Conservation (phyloP, 2,888 invertebrate species). For the Orthosia gracilis region DNA sequence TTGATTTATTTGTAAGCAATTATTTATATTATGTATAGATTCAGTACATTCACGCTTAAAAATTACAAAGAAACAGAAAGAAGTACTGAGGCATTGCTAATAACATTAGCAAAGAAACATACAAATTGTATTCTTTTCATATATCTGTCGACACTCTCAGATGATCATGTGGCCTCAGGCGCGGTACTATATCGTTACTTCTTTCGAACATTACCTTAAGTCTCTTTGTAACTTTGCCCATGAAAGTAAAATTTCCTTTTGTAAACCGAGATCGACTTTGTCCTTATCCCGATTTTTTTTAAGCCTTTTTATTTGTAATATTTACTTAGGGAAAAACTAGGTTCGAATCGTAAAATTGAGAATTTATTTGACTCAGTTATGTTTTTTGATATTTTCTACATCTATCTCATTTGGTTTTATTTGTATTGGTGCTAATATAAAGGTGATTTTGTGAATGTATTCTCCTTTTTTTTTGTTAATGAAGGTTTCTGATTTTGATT, state of each 20-base stretch:
- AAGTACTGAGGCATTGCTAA: no score
- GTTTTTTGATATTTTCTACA: neutral
- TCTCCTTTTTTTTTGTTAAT: neutral
- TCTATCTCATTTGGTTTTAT: neutral
- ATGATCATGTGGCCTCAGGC: neutral
- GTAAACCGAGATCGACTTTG: constrained; percentile 38
- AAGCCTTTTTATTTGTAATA: constrained; percentile 28
- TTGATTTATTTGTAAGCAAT: no score
- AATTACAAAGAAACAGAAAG: no score
- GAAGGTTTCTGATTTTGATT: neutral
- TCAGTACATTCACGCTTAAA: no score
- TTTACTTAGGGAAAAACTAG: constrained; percentile 20
- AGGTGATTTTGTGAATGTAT: neutral
- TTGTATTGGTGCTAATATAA: neutral
- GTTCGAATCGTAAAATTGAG: no score
- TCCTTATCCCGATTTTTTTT: constrained; percentile 39
- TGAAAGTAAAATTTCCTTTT: constrained; percentile 50
- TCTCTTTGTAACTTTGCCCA: constrained; percentile 28
- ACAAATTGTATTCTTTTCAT: constrained; percentile 5
- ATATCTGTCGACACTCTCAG: constrained; percentile 9
- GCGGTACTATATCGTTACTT: neutral
- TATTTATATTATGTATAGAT: no score
- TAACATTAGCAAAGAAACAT: neutral
- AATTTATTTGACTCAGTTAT: neutral
- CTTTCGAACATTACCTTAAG: constrained; percentile 37